Conservation (phyloP, 2,888 invertebrate species). For the Chironomus tentans region DNA sequence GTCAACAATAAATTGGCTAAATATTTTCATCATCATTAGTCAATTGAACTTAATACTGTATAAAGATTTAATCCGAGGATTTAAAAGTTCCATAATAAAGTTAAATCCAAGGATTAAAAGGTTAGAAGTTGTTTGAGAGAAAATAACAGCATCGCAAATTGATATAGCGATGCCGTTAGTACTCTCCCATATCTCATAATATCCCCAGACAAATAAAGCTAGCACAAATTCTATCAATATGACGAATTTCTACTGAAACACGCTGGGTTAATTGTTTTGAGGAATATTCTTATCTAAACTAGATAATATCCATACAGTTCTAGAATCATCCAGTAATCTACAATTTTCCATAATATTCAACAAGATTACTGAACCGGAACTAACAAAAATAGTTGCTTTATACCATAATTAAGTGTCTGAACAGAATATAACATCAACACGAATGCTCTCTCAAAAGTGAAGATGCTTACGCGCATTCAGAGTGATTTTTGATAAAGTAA, state of each 20-base stretch:
- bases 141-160: neutral
- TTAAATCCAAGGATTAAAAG: neutral
- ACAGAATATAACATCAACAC: neutral
- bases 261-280: neutral
- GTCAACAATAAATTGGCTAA: slow-evolving; percentile 15
- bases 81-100: neutral
- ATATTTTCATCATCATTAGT: neutral
- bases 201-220: neutral
- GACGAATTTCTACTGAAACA: neutral
- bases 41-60: no score
- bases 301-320: neutral
- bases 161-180: neutral
- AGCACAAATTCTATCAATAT: neutral
- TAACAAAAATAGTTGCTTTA: neutral
- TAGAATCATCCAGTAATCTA: neutral
- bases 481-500: no score
- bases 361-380: no score
- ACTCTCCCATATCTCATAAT: neutral
- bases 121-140: neutral
- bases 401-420: slow-evolving; percentile 2
- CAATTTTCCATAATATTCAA: neutral
- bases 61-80: no score
- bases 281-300: neutral
- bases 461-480: no score
- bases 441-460: no score